These are phyloP conservation scores for Hestina assimilis DNA, from an alignment of 1,140 invertebrate species.

Conservation along the genomic window DNA sequence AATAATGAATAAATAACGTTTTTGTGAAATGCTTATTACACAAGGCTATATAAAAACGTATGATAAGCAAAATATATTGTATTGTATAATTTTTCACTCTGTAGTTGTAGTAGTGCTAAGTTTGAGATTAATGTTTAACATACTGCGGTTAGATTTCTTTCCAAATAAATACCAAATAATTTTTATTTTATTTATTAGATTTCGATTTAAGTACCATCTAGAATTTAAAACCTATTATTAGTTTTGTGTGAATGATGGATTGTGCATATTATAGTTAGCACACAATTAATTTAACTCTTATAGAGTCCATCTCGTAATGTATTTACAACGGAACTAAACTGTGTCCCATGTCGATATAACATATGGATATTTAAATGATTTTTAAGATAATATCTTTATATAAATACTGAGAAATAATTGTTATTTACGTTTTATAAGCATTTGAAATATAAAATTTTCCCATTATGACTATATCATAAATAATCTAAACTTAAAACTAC, in stretches of 20 bases:
- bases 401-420: too few species aligned
- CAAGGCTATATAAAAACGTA: background rate
- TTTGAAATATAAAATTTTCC: background rate
- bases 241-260: background rate
- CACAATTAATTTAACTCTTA: background rate
- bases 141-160: too few species aligned
- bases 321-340: constrained; percentile 13
- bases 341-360: too few species aligned
- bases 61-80: background rate
- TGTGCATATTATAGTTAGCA: background rate
- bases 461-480: constrained; percentile 1
- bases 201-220: constrained; percentile 1
- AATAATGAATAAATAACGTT: constrained; percentile 4
- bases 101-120: too few species aligned
- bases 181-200: background rate
- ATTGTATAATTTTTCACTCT: too few species aligned
- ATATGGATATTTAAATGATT: too few species aligned
- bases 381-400: too few species aligned
- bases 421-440: too few species aligned
- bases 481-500: constrained; percentile 22
- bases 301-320: background rate
- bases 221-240: background rate
- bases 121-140: too few species aligned
- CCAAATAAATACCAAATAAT: too few species aligned
- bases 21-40: background rate